A percentile compares a stretch with the other conserved stretches of the same genome.
Evolutionary conservation across 2,888 invertebrate genomes (phyloP).

Genomic region (Lepidonotus clava): DNA sequence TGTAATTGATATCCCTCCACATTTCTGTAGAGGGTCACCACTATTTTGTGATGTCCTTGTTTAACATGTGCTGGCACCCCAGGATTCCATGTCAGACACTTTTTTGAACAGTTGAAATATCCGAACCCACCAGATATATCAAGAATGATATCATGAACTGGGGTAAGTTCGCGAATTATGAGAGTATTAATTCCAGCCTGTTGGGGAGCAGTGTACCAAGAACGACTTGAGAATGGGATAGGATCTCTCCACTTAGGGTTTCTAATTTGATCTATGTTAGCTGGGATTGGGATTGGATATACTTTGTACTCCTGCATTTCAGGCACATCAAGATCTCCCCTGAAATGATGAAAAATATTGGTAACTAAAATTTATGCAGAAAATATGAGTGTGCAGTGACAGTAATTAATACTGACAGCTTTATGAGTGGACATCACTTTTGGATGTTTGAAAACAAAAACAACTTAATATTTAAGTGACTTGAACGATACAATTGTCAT

Average conservation of each 20-base stretch:
- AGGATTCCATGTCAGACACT: neutral
- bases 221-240: neutral
- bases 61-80: neutral
- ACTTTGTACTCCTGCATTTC: constrained; percentile 7
- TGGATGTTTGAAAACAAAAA: too few species aligned
- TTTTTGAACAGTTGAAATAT: neutral
- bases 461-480: too few species aligned
- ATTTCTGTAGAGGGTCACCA: neutral
- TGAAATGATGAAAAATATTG: neutral
- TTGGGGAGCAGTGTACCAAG: neutral
- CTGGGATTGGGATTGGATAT: neutral
- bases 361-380: too few species aligned
- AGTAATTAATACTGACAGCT: too few species aligned
- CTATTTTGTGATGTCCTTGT: neutral
- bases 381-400: too few species aligned
- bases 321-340: constrained; percentile 10
- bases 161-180: neutral
- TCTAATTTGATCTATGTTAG: neutral
- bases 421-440: too few species aligned
- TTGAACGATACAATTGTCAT: too few species aligned
- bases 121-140: neutral
- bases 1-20: constrained; percentile 5
- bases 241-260: neutral
- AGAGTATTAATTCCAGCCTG: neutral
- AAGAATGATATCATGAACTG: neutral